Evolutionary conservation across 2,797 vertebrate genomes (phyloP), one percentile per base, ranked within the genome.

Genomic region (Syngnathus rostellatus): DNA sequence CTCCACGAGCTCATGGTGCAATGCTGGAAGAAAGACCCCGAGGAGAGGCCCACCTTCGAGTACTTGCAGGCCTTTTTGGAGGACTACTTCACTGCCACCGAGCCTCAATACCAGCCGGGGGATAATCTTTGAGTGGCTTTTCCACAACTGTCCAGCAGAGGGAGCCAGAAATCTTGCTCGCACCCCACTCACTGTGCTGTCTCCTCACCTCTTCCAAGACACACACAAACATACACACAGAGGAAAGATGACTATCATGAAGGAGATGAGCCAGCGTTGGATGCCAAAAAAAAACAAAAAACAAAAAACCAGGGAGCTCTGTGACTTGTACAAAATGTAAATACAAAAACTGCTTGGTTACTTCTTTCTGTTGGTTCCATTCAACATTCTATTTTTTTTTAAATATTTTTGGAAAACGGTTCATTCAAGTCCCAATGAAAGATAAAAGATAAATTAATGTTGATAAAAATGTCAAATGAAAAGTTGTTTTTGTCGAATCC

Each of bases 31-130:
- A 97, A 98, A 85, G 97, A 99, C 88, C 95, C 97, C 0, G 97
- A 99, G 79, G 97, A 99, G 72, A 92, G 97, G 70, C 97, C 97
- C 72, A 99, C 97, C 71, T 99, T 99, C 10, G 97, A 99, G 80
- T 99, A 99, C 82, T 91, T 99, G 83, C 97, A 99, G 90, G 94
- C 96, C 86, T 99, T 99, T 90, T 93, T 99, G 89, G 97, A 99
- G 93, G 96, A 99, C 92, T 99, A 99, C 93, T 99, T 99, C 89
- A 99, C 97, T 67, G 96, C 97, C 83, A 99, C 97, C 62, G 97
- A 99, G 91, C 97, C 97, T 88, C 97, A 99, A 89, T 99, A 99
- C 83, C 97, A 99, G 81, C 97, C 97, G 0, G 97, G 96, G 0
- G 97, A 99, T 84, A 99, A 99, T 86, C 96, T 99, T 91, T 99